Evolutionary conservation across 2,888 invertebrate genomes (phyloP).

Genomic region (Drosophila hawaiiensis): DNA sequence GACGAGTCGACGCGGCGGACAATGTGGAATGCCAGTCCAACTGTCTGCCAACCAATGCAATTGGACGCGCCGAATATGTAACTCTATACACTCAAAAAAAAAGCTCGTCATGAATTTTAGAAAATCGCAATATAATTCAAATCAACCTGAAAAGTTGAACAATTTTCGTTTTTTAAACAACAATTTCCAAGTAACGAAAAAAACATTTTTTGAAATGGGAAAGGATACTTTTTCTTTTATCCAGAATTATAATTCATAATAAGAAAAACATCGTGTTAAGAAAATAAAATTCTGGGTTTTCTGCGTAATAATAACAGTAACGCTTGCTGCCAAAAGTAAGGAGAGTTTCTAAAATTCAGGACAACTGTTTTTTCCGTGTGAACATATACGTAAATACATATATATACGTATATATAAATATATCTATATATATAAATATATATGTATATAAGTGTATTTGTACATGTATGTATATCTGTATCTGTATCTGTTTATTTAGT

Average conservation of each 20-base stretch:
- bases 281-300: rapidly evolving
- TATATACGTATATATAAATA: neutral
- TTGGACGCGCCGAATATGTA: slow-evolving; percentile 24
- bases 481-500: slow-evolving; percentile 63
- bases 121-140: neutral
- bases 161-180: neutral
- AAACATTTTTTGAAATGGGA: neutral
- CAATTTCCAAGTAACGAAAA: neutral
- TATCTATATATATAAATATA: neutral
- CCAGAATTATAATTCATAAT: neutral
- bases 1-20: slow-evolving; percentile 9
- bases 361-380: neutral
- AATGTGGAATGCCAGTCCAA: slow-evolving; percentile 7
- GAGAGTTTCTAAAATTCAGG: neutral
- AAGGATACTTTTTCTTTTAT: neutral
- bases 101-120: neutral
- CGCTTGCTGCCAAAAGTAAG: neutral
- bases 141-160: rapidly evolving
- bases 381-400: neutral
- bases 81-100: neutral
- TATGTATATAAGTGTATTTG: slow-evolving; percentile 12
- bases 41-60: slow-evolving; percentile 29
- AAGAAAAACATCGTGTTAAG: neutral
- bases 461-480: slow-evolving; percentile 23
- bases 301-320: neutral